phyloP scores from a whole-genome alignment of 2,113 vertebrate genomes.

The Plestiodon gilberti region DNA sequence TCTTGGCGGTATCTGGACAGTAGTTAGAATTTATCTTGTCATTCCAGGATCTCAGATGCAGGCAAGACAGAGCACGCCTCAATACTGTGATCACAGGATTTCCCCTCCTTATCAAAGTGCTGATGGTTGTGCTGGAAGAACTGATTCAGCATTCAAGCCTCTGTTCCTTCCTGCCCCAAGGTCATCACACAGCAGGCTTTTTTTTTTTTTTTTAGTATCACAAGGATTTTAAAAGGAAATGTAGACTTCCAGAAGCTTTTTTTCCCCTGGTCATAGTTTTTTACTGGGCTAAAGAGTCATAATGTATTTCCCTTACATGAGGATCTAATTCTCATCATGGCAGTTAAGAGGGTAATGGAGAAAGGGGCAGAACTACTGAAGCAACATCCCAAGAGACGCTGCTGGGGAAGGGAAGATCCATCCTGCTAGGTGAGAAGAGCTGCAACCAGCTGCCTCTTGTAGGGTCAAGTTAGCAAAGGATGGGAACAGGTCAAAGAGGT shows the following conservation, averaged over 20 bases:
- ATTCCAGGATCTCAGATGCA: background rate
- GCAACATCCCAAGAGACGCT: background rate
- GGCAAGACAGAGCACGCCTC: background rate
- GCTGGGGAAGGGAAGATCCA: background rate
- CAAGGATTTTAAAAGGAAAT: background rate
- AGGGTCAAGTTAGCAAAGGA: background rate
- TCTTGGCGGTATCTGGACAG: background rate
- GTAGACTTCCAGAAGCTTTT: background rate
- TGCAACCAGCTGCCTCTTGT: background rate
- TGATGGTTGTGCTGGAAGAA: background rate
- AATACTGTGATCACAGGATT: conserved; percentile 20
- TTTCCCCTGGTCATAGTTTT: background rate
- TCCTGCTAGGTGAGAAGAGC: background rate
- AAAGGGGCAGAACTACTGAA: background rate
- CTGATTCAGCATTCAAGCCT: background rate
- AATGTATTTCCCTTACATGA: background rate
- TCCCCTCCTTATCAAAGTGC: background rate
- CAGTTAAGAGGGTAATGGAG: background rate
- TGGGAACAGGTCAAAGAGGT: background rate
- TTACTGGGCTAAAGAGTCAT: background rate
- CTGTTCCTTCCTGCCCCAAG: conserved; percentile 10
- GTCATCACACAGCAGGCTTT: background rate
- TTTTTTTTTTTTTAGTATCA: background rate
- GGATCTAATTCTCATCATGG: background rate
- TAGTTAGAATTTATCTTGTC: background rate